Conservation (phyloP, 2,797 vertebrate species). For the Helostoma temminkii region DNA sequence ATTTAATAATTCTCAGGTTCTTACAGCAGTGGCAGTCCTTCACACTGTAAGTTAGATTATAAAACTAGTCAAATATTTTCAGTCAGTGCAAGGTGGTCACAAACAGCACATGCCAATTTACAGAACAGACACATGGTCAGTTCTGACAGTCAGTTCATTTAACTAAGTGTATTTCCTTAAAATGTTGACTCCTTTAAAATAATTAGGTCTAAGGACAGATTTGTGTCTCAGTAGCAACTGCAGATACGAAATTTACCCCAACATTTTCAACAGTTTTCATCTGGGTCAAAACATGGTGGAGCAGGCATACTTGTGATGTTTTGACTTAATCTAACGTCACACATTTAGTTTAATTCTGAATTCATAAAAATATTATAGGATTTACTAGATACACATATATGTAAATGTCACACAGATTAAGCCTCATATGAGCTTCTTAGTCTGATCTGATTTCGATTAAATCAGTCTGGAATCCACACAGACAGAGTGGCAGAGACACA, state of each 20-base stretch:
- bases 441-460: constrained; percentile 79
- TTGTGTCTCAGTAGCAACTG: not conserved
- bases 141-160: no score
- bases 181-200: constrained; percentile 6
- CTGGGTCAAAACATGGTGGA: constrained; percentile 15
- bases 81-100: no score
- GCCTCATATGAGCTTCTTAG: constrained; percentile 77
- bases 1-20: no score
- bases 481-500: constrained; percentile 2
- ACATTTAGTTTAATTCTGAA: constrained; percentile 73
- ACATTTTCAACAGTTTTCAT: constrained; percentile 9
- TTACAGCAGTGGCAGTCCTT: no score
- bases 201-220: not conserved
- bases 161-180: not conserved
- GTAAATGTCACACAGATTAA: constrained; percentile 82
- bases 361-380: constrained; percentile 78
- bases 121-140: no score
- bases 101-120: no score
- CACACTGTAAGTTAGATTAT: no score
- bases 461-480: constrained; percentile 67
- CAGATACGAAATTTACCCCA: not conserved
- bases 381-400: constrained; percentile 76
- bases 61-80: no score
- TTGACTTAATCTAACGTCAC: constrained; percentile 59
- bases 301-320: constrained; percentile 11